phyloP scores from a whole-genome alignment of 1,140 invertebrate genomes.

The Arctopsyche grandis region DNA sequence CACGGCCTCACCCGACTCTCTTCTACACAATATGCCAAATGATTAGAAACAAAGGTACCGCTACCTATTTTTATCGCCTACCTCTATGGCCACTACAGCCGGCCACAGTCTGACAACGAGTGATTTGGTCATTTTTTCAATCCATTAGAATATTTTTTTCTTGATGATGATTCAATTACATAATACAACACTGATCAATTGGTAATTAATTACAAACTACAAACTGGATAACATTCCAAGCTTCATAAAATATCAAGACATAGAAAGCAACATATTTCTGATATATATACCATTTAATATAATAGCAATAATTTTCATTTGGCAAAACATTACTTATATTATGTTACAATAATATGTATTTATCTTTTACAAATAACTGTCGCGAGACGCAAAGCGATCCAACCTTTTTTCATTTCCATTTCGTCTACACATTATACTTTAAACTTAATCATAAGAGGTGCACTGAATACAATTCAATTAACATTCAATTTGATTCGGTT shows the following conservation, averaged over 20 bases:
- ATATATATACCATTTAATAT: conserved; percentile 51
- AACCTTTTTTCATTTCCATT: background rate
- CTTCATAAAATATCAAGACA: conserved; percentile 55
- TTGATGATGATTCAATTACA: conserved; percentile 16
- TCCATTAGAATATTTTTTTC: conserved; percentile 52
- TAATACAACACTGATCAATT: conserved; percentile 50
- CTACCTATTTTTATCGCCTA: background rate
- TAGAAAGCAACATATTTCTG: conserved; percentile 55
- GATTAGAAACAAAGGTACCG: conserved; percentile 50
- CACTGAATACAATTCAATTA: conserved; percentile 23
- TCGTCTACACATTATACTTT: conserved; percentile 26
- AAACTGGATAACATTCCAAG: conserved; percentile 55
- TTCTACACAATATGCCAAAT: conserved; percentile 31
- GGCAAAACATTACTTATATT: conserved; percentile 55
- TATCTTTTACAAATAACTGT: conserved; percentile 12
- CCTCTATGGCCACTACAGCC: conserved; percentile 34
- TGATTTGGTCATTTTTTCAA: conserved; percentile 46
- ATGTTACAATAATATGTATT: conserved; percentile 51
- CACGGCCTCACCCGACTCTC: no score
- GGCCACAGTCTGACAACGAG: conserved; percentile 32
- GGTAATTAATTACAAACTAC: conserved; percentile 51
- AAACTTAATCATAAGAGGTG: conserved; percentile 33
- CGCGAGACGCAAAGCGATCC: conserved; percentile 41
- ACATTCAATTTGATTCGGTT: conserved; percentile 16
- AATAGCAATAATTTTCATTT: conserved; percentile 55